phyloP scores from a whole-genome alignment of 2,797 vertebrate genomes.

The Cygnus olor region DNA sequence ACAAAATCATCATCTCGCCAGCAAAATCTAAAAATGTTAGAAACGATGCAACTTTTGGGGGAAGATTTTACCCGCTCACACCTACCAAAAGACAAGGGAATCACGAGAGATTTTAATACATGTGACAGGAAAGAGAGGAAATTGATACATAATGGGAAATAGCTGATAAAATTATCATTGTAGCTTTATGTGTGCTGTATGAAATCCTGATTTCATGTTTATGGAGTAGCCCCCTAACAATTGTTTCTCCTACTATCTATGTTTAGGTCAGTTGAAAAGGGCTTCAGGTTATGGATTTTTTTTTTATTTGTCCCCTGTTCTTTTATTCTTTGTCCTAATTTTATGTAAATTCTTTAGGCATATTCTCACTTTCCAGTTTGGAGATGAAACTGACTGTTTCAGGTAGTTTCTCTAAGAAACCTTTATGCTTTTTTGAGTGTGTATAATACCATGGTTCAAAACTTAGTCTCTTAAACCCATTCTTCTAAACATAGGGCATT shows the following conservation, averaged over 20 bases:
- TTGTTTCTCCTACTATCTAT: neutral
- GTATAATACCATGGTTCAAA: neutral
- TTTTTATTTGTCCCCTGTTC: neutral
- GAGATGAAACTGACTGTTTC: neutral
- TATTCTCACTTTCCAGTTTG: neutral
- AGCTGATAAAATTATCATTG: neutral
- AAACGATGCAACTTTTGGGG: neutral
- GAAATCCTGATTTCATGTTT: neutral
- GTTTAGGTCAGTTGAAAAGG: neutral
- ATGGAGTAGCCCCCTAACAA: neutral
- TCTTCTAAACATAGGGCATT: neutral
- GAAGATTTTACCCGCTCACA: neutral
- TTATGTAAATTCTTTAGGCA: neutral
- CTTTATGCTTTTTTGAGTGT: neutral
- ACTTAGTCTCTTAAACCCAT: neutral
- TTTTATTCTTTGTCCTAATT: neutral
- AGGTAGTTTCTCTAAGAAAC: neutral
- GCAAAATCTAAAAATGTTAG: neutral
- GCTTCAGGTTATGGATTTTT: neutral
- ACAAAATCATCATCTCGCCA: neutral
- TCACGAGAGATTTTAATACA: neutral
- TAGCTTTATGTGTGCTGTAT: neutral
- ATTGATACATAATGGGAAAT: neutral
- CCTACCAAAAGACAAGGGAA: neutral
- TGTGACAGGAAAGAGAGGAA: neutral